Conservation (phyloP, 2,888 invertebrate species). For the Malachius bipustulatus region DNA sequence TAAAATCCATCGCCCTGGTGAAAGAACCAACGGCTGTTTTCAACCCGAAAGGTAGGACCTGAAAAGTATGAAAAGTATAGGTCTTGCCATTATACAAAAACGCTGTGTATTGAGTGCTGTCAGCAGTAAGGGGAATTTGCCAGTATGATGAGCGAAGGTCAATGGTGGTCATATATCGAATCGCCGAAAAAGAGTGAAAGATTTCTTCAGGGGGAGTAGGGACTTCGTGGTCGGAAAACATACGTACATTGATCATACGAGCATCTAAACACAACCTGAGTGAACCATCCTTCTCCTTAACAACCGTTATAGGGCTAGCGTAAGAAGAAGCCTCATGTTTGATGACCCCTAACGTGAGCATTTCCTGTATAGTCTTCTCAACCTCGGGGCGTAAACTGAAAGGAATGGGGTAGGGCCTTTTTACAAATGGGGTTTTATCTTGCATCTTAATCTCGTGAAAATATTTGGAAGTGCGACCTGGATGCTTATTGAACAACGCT, state of each 20-base stretch:
- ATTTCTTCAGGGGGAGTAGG: conserved; percentile 18
- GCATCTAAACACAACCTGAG: conserved; percentile 27
- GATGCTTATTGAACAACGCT: too few relatives aligned
- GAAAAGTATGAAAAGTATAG: conserved; percentile 25
- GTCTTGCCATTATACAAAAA: conserved; percentile 17
- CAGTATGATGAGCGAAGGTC: conserved; percentile 16
- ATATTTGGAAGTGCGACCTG: too few relatives aligned
- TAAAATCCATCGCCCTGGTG: conserved; percentile 14
- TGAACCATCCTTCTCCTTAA: conserved; percentile 24
- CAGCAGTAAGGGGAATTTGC: conserved; percentile 15
- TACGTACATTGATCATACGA: conserved; percentile 23
- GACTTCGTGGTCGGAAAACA: conserved; percentile 24
- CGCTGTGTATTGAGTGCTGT: conserved; percentile 16
- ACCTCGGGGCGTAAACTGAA: too few relatives aligned
- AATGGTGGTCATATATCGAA: conserved; percentile 14
- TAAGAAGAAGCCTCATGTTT: conserved; percentile 23
- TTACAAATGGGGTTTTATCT: too few relatives aligned
- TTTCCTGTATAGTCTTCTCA: too few relatives aligned
- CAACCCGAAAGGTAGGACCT: conserved; percentile 24
- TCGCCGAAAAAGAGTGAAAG: conserved; percentile 12
- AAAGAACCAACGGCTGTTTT: conserved; percentile 21
- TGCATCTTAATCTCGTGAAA: too few relatives aligned
- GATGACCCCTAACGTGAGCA: conserved; percentile 24
- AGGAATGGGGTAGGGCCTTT: too few relatives aligned
- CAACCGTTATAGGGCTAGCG: conserved; percentile 25